A percentile compares a stretch with the other conserved stretches of the same genome.
Evolutionary conservation across 2,888 invertebrate species (phyloP).

Genomic region (Patella depressa): DNA sequence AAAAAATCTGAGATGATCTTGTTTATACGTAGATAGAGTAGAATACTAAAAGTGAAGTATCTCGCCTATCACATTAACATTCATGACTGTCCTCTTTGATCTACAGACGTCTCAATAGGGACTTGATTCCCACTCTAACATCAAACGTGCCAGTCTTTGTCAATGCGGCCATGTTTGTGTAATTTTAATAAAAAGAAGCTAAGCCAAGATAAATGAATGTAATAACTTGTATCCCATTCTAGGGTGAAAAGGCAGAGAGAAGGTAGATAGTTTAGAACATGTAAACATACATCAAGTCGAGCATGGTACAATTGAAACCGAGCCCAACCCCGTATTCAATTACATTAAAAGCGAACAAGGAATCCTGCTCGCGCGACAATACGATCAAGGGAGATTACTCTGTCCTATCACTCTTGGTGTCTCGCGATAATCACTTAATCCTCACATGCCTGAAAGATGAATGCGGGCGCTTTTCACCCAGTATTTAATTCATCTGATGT

Average conservation of each 20-base stretch:
- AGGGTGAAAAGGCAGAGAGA: slow-evolving; percentile 12
- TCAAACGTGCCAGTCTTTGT: slow-evolving; percentile 9
- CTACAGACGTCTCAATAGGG: not conserved
- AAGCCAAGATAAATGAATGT: slow-evolving; percentile 7
- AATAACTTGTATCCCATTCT: slow-evolving; percentile 10
- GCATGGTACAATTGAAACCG: slow-evolving; percentile 8
- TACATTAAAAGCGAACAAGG: slow-evolving; percentile 38
- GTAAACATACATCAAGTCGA: slow-evolving; percentile 9
- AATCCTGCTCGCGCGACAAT: slow-evolving; percentile 32
- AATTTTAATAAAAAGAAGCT: slow-evolving; percentile 12
- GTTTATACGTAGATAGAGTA: not conserved
- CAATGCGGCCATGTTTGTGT: not conserved
- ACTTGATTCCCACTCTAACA: slow-evolving; percentile 7
- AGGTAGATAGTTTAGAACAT: slow-evolving; percentile 12
- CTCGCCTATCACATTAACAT: slow-evolving; percentile 5
- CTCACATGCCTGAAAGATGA: not conserved
- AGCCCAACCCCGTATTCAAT: slow-evolving; percentile 30
- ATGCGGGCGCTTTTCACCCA: not conserved
- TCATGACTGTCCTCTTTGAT: slow-evolving; percentile 7
- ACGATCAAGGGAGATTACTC: slow-evolving; percentile 34
- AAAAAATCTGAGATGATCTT: no score
- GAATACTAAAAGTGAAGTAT: slow-evolving; percentile 1
- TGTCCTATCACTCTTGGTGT: slow-evolving; percentile 13
- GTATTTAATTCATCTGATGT: slow-evolving; percentile 7
- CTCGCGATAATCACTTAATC: slow-evolving; percentile 7